Conservation (phyloP, 2,113 vertebrate species). For the Gopherus flavomarginatus region DNA sequence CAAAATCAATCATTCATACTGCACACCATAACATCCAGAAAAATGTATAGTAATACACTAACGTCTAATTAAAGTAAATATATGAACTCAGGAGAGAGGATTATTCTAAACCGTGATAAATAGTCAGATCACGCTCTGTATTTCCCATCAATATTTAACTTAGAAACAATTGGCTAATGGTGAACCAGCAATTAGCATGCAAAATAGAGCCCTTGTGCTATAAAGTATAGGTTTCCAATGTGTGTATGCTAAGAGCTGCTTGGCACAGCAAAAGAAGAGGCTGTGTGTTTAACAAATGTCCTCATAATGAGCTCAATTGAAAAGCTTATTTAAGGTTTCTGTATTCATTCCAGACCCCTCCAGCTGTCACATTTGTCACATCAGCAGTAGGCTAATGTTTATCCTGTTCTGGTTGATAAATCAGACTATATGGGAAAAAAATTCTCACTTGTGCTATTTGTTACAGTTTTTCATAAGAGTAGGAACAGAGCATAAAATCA, state of each 20-base stretch:
- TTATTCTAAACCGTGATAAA: not conserved
- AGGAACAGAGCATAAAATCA: slow-evolving; percentile 6
- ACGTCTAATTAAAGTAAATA: not conserved
- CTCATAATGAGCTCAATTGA: slow-evolving; percentile 33
- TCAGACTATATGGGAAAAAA: slow-evolving; percentile 6
- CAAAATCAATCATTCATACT: accelerated
- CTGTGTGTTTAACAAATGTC: slow-evolving; percentile 2
- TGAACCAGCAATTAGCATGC: not conserved
- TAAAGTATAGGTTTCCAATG: not conserved
- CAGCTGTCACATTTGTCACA: slow-evolving; percentile 42
- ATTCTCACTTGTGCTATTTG: slow-evolving; percentile 30
- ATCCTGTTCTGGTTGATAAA: slow-evolving; percentile 53
- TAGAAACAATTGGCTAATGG: not conserved
- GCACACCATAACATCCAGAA: accelerated
- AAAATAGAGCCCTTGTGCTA: not conserved
- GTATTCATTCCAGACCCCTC: slow-evolving; percentile 22
- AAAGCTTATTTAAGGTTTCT: slow-evolving; percentile 48
- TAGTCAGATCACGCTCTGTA: accelerated
- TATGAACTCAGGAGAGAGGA: not conserved
- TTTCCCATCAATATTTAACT: not conserved
- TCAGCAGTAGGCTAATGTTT: slow-evolving; percentile 30
- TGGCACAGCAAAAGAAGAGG: not conserved
- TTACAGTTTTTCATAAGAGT: slow-evolving; percentile 3
- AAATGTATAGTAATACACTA: not conserved
- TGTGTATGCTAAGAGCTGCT: not conserved